Evolutionary conservation across 1,140 invertebrate genomes (phyloP).

Genomic region (Diachasmimorpha longicaudata): DNA sequence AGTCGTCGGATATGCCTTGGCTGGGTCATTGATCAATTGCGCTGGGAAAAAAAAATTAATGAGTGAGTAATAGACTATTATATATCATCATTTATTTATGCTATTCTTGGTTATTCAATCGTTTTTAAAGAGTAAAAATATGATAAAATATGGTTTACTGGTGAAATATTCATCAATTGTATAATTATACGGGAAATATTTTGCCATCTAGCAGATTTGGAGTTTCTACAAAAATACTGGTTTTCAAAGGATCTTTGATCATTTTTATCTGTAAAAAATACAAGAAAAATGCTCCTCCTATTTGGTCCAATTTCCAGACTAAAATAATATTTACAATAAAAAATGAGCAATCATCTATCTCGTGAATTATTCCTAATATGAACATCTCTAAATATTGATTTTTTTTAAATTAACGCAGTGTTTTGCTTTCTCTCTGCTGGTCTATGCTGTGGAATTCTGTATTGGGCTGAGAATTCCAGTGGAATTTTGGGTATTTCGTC

Average conservation of each 20-base stretch:
- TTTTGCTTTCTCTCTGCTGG: conserved; percentile 50
- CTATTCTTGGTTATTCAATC: background rate
- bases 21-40: conserved; percentile 51
- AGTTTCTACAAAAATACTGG: too few relatives aligned
- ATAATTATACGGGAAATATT: background rate
- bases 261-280: too few relatives aligned
- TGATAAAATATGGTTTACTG: too few relatives aligned
- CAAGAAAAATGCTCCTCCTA: too few relatives aligned
- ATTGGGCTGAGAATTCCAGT: conserved; percentile 46
- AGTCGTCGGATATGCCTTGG: conserved; percentile 54
- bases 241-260: too few relatives aligned
- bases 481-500: conserved; percentile 49
- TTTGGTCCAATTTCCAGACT: too few relatives aligned
- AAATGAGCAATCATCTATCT: background rate
- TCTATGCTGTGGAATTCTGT: conserved; percentile 45
- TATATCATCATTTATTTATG: background rate
- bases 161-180: too few relatives aligned
- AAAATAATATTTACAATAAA: background rate
- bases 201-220: too few relatives aligned
- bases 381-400: background rate
- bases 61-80: conserved; percentile 35
- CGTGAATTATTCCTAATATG: conserved; percentile 29
- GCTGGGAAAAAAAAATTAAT: conserved; percentile 54
- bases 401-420: conserved; percentile 59
- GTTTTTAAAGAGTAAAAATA: too few relatives aligned